Evolutionary conservation across 2,113 vertebrate species (phyloP).

Genomic region (Cyprinodon variegatus): DNA sequence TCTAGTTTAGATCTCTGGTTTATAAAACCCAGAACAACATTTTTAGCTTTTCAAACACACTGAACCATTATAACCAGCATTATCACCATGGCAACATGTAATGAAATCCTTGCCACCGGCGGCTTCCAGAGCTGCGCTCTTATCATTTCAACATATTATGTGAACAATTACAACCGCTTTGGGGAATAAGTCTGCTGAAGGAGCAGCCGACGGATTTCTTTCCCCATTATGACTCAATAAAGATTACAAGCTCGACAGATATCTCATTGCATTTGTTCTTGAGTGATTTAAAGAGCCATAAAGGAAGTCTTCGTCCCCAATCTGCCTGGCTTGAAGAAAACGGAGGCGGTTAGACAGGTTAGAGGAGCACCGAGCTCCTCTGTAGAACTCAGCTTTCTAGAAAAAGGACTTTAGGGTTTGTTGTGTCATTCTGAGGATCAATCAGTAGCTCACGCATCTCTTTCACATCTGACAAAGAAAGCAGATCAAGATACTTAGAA

Average conservation of each 20-base stretch:
- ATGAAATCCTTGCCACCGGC: constrained; percentile 33
- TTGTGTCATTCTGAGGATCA: constrained; percentile 28
- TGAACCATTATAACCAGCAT: constrained; percentile 25
- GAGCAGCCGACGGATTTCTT: constrained; percentile 36
- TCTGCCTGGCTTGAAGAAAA: too few species aligned
- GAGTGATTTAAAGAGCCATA: constrained; percentile 9
- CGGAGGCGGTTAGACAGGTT: too few species aligned
- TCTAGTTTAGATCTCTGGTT: not conserved
- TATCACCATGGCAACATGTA: constrained; percentile 37
- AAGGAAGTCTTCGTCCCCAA: not conserved
- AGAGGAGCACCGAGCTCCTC: not conserved
- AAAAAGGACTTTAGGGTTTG: constrained; percentile 13
- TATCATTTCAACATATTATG: constrained; percentile 46
- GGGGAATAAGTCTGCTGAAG: constrained; percentile 52
- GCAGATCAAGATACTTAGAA: constrained; percentile 2
- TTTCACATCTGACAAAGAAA: not conserved
- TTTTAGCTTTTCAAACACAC: not conserved
- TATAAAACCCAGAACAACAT: constrained; percentile 23
- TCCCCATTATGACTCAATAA: constrained; percentile 43
- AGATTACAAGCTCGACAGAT: constrained; percentile 42
- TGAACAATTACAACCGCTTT: constrained; percentile 49
- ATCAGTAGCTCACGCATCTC: constrained; percentile 8
- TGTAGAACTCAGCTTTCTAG: constrained; percentile 11
- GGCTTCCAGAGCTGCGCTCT: constrained; percentile 33
- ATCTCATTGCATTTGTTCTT: constrained; percentile 23